A percentile compares a stretch with the other conserved stretches of the same genome.
Evolutionary conservation across 2,113 vertebrate species (phyloP).

Genomic region (Rhinogobius similis): DNA sequence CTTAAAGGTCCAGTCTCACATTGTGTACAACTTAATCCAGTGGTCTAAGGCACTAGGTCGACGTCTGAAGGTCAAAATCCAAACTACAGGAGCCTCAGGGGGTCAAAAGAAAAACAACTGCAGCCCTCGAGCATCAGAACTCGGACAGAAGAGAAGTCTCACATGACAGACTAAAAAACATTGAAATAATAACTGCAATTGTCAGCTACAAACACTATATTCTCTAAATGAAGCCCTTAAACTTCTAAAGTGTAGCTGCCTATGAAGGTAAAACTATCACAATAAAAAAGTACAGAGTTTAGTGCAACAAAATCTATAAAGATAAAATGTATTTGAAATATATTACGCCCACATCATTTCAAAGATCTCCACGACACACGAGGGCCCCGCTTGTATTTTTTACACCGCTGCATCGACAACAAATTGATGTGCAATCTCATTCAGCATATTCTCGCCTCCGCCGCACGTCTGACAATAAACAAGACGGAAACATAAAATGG

Average conservation of each 20-base stretch:
- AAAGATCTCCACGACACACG: background rate
- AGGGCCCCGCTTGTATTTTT: conserved; percentile 41
- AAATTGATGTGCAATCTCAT: conserved; percentile 69
- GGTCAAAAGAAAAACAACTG: background rate
- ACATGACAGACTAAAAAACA: background rate
- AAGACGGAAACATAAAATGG: conserved; percentile 74
- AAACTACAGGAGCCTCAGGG: background rate
- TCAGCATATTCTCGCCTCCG: conserved; percentile 69
- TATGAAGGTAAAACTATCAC: background rate
- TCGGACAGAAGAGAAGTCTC: background rate
- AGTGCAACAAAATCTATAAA: background rate
- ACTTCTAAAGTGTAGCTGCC: background rate
- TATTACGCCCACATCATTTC: conserved; percentile 4
- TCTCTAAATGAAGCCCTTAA: background rate
- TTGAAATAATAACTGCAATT: background rate
- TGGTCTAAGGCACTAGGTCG: background rate
- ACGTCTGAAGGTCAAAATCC: conserved; percentile 3
- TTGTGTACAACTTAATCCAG: background rate
- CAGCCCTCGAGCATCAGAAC: background rate
- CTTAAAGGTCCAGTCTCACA: too few species aligned
- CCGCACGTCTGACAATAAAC: conserved; percentile 69
- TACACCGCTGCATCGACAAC: conserved; percentile 62
- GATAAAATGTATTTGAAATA: background rate
- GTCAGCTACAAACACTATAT: background rate
- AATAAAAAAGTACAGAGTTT: background rate